Base-by-base conservation (phyloP, 2,888 invertebrate species). In the Autographa gamma region DNA sequence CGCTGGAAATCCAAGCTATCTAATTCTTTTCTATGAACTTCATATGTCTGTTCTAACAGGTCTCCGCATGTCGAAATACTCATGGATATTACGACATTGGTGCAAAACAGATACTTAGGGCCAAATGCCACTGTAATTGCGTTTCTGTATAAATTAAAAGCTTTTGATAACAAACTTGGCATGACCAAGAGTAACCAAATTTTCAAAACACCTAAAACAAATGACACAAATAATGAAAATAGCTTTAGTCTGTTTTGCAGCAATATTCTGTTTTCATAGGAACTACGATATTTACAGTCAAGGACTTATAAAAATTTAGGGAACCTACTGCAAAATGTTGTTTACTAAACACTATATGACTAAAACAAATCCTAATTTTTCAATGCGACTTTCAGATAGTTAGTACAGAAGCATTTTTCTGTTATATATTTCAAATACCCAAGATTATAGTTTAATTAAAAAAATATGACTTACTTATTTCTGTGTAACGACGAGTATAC, bases 21-120 rank as follows among this genome's bases (percentile, higher is more conserved):
- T 74, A 96, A 92, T 69, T 97, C 95, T 31, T 95, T 93, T 77
- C 89, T 96, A 63, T 96, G 89, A 54, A 96, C 96, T 93, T 98
- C 98, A 89, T 98, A 97, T 63, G 96, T 96, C 90, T 99, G 99
- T 89, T 98, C 98, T 52, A 98, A 88, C 5, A 97, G 81, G 89
- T 99, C 99, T 19, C 98, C 99, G 11, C 96, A 82, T 0, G 96
- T 97, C n/a, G 98, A 98, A 61, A 98, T 96, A 0, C 96, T 93
- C 71, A 97, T 93, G 0, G 98, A 98, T 82, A 99, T 96, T 38
- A 96, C 95, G 7, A 98, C 96, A 93, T 99, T 99, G 61, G 98
- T 98, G 79, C 97, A 95, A 65, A 98, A 93, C 76, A 98, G 94
- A 93, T 97, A 97, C 89, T 97, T 97, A 54, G 92, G 90, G 85